A percentile compares a stretch with the other conserved stretches of the same genome.
Conservation (phyloP, 2,888 invertebrate species). For the Zygogramma bicolorata region DNA sequence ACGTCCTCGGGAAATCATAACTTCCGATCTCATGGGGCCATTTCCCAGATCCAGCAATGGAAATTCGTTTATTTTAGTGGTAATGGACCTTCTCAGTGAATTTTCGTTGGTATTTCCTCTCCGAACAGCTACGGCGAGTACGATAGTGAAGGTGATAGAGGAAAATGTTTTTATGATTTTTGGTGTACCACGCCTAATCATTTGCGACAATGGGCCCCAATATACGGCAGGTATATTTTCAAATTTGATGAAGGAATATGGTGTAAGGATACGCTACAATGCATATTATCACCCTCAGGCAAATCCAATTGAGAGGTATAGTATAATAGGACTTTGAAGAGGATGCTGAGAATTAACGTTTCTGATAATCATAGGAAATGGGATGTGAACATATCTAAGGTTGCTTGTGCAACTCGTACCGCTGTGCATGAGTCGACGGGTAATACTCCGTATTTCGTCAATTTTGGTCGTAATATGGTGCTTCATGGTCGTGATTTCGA, state of each 20-base stretch:
- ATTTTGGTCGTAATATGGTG: constrained; percentile 25
- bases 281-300: no score
- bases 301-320: constrained; percentile 17
- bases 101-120: constrained; percentile 28
- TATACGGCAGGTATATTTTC: constrained; percentile 27
- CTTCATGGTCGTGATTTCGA: constrained; percentile 3
- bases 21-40: constrained; percentile 43
- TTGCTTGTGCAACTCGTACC: constrained; percentile 22
- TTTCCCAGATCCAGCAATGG: constrained; percentile 30
- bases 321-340: constrained; percentile 20
- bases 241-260: constrained; percentile 15
- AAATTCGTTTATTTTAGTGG: constrained; percentile 28
- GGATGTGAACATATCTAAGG: constrained; percentile 26
- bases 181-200: constrained; percentile 25
- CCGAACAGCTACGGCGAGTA: constrained; percentile 29
- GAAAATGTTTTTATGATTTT: constrained; percentile 42
- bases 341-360: constrained; percentile 15
- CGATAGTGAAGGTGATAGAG: no score
- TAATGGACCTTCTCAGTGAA: constrained; percentile 33
- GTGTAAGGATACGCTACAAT: no score
- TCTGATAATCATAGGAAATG: constrained; percentile 30
- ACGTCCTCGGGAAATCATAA: constrained; percentile 35
- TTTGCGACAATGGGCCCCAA: constrained; percentile 46
- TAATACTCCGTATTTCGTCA: no score
- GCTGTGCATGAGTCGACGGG: constrained; percentile 18